Evolutionary conservation across 2,888 invertebrate genomes (phyloP).

Genomic region (Synergus gifuensis): DNA sequence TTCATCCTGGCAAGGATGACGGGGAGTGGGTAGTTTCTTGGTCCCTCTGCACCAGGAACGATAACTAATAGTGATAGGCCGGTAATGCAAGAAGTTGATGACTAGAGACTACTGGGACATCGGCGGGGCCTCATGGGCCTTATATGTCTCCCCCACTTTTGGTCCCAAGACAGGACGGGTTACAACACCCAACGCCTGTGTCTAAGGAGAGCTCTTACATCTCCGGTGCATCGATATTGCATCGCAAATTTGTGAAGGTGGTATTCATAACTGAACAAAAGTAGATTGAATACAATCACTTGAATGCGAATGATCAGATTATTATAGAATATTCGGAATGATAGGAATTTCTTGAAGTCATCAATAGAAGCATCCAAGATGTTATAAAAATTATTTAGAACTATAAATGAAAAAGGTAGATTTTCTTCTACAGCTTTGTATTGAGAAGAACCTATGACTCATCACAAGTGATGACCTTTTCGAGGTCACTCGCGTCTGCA

Average conservation of each 20-base stretch:
- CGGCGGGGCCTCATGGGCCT: conserved; percentile 71
- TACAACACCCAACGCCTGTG: conserved; percentile 57
- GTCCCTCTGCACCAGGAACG: conserved; percentile 51
- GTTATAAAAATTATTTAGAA: no score
- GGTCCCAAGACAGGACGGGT: conserved; percentile 46
- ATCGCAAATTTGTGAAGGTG: conserved; percentile 11
- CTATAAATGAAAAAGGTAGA: no score
- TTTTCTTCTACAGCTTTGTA: no score
- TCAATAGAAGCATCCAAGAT: neutral
- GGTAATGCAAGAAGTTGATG: conserved; percentile 67
- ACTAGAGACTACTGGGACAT: conserved; percentile 74
- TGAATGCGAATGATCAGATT: neutral
- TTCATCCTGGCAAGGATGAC: conserved; percentile 67
- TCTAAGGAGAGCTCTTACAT: conserved; percentile 63
- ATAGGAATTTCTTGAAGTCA: neutral
- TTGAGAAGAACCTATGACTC: no score
- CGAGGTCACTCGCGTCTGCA: no score
- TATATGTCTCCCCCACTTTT: conserved; percentile 76
- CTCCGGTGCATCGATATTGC: conserved; percentile 1
- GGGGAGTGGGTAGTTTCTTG: conserved; percentile 42
- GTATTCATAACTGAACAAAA: neutral
- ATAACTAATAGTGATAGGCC: conserved; percentile 48
- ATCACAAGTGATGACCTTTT: no score
- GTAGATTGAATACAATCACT: neutral
- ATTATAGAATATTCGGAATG: neutral